These are phyloP conservation scores for Hiodon tergisus DNA, from an alignment of 2,113 vertebrate genomes.

Conservation along the genomic window DNA sequence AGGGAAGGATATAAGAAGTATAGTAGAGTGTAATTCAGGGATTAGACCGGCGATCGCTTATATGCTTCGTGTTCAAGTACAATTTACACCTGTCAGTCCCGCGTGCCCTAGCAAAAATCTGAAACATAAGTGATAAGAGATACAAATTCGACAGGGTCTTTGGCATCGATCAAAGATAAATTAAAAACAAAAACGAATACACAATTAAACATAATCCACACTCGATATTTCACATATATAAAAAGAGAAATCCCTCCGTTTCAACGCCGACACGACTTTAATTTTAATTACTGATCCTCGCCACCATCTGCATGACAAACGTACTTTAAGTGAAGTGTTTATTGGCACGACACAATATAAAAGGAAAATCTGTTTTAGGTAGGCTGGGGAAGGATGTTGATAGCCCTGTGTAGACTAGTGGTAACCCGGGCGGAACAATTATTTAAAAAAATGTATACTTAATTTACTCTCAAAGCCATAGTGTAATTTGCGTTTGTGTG, in stretches of 20 bases:
- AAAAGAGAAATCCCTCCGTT: too few species aligned
- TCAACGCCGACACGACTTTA: too few species aligned
- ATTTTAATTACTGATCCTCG: conserved; percentile 48
- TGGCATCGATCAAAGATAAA: conserved; percentile 17
- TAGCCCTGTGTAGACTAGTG: conserved; percentile 62
- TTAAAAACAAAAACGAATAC: conserved; percentile 3
- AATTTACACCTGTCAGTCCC: conserved; percentile 8
- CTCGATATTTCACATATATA: background rate
- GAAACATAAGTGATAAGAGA: conserved; percentile 16
- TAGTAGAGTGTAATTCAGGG: background rate
- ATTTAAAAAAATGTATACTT: conserved; percentile 81
- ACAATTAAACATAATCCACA: background rate
- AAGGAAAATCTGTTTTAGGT: conserved; percentile 52
- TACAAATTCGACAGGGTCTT: conserved; percentile 3
- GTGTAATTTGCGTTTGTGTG: conserved; percentile 74
- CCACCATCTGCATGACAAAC: conserved; percentile 53
- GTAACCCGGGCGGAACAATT: conserved; percentile 71
- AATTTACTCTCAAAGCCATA: conserved; percentile 86
- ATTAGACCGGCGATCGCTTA: background rate
- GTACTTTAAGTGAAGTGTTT: conserved; percentile 46
- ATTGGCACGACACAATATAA: conserved; percentile 52
- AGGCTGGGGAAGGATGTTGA: conserved; percentile 57
- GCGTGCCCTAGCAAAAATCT: conserved; percentile 4
- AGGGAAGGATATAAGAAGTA: background rate
- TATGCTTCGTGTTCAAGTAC: conserved; percentile 4